phyloP scores from a whole-genome alignment of 2,113 vertebrate genomes.

The Oceanodroma tethys region DNA sequence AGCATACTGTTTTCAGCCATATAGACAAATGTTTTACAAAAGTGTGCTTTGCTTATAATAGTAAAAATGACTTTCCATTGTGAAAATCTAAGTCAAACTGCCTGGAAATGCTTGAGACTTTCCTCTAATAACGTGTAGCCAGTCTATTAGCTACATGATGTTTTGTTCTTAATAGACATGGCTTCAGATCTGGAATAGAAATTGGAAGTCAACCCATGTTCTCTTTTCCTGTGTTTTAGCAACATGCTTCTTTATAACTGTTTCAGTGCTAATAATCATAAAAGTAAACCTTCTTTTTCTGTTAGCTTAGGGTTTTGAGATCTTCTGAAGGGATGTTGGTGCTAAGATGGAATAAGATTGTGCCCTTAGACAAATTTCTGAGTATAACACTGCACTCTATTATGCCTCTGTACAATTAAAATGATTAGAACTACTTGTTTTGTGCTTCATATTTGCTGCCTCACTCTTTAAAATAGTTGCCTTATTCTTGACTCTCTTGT shows the following conservation, averaged over 20 bases:
- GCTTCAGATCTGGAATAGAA: not conserved
- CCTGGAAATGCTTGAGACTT: not conserved
- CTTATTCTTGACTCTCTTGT: not conserved
- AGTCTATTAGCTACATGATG: accelerated
- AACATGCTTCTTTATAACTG: not conserved
- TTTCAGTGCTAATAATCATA: not conserved
- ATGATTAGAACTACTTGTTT: not conserved
- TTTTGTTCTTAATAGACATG: not conserved
- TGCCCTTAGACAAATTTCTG: not conserved
- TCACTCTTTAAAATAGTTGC: not conserved
- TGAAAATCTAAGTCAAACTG: not conserved
- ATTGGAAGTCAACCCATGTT: not conserved
- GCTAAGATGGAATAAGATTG: not conserved
- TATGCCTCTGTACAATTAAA: not conserved
- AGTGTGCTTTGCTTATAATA: not conserved
- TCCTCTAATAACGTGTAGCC: not conserved
- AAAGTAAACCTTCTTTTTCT: not conserved
- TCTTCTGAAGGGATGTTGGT: not conserved
- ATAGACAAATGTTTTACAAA: not conserved
- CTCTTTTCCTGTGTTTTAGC: not conserved
- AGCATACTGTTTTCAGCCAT: accelerated
- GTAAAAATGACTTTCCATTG: not conserved
- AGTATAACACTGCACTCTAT: accelerated
- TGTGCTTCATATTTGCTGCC: not conserved
- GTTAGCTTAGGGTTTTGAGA: not conserved